These are phyloP conservation scores for Pseudomyrmex cubaensis DNA, from an alignment of 1,140 invertebrate species.

Conservation along the genomic window DNA sequence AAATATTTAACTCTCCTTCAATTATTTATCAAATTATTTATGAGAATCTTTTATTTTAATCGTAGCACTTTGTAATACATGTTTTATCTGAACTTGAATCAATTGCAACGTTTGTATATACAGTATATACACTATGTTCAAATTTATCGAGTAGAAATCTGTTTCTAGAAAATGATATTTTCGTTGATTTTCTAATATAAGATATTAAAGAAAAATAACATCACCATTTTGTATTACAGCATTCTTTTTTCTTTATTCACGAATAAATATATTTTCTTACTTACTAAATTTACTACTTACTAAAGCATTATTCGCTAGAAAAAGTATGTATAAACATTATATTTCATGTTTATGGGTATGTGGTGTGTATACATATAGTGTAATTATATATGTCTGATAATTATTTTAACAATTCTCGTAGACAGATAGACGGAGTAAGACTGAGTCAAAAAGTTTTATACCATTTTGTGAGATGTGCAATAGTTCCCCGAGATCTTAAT, in stretches of 20 bases:
- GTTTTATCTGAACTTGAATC: background rate
- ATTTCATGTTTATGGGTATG: background rate
- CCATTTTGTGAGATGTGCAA: no score
- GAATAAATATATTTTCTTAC: slow-evolving; percentile 43
- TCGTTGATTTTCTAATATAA: slow-evolving; percentile 4
- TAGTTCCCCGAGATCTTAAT: no score
- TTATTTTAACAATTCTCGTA: no score
- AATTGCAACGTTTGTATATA: background rate
- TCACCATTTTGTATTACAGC: slow-evolving; percentile 16
- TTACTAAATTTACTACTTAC: slow-evolving; percentile 46
- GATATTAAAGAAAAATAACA: slow-evolving; percentile 35
- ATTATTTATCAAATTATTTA: slow-evolving; percentile 36
- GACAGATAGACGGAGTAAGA: no score
- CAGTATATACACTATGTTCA: background rate
- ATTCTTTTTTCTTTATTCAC: slow-evolving; percentile 46
- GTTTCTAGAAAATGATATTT: background rate
- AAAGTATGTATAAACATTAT: slow-evolving; percentile 51
- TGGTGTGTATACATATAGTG: no score
- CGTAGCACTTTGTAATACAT: background rate
- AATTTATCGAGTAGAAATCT: background rate
- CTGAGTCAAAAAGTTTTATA: no score
- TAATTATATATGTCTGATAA: no score
- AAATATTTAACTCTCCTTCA: slow-evolving; percentile 59
- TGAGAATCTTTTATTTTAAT: background rate
- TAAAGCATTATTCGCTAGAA: slow-evolving; percentile 28